A percentile compares a stretch with the other conserved stretches of the same genome.
Evolutionary conservation across 92 coral and sea anemone genomes (phyloP).

Genomic region (Umimayanthus chanpuru): DNA sequence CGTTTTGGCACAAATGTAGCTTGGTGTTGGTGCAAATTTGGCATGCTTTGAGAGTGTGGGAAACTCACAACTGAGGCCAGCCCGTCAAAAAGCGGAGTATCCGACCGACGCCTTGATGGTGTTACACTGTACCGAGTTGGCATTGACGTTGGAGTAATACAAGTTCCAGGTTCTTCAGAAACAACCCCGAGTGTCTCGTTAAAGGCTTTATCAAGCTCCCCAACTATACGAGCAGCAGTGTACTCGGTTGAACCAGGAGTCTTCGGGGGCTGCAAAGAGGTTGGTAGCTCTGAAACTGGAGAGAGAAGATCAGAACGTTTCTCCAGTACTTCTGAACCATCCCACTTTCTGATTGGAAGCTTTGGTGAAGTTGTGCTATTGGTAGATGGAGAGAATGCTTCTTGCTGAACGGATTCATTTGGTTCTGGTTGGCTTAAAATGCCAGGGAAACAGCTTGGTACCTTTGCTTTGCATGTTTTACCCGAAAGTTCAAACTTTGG

Average conservation of each 20-base stretch:
- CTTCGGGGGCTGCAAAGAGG: background rate
- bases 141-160: conserved; percentile 28
- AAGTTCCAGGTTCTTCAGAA: background rate
- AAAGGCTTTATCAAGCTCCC: conserved; percentile 31
- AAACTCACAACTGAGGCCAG: background rate
- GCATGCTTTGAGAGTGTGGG: conserved; percentile 38
- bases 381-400: background rate
- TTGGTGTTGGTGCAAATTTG: conserved; percentile 8
- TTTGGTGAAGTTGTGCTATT: background rate
- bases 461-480: conserved; percentile 29
- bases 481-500: conserved; percentile 17
- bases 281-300: background rate
- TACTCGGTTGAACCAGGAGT: conserved; percentile 19
- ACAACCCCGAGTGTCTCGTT: conserved; percentile 4
- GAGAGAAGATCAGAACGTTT: background rate
- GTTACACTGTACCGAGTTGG: conserved; percentile 15
- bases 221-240: conserved; percentile 44
- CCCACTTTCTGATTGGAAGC: conserved; percentile 1
- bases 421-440: conserved; percentile 13
- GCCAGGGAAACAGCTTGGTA: conserved; percentile 41
- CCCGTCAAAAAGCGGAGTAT: background rate
- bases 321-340: background rate
- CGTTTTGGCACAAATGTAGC: background rate
- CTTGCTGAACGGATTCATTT: conserved; percentile 9
- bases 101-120: conserved; percentile 2